Evolutionary conservation across 2,797 vertebrate species (phyloP).

Genomic region (Caiman crocodilus): DNA sequence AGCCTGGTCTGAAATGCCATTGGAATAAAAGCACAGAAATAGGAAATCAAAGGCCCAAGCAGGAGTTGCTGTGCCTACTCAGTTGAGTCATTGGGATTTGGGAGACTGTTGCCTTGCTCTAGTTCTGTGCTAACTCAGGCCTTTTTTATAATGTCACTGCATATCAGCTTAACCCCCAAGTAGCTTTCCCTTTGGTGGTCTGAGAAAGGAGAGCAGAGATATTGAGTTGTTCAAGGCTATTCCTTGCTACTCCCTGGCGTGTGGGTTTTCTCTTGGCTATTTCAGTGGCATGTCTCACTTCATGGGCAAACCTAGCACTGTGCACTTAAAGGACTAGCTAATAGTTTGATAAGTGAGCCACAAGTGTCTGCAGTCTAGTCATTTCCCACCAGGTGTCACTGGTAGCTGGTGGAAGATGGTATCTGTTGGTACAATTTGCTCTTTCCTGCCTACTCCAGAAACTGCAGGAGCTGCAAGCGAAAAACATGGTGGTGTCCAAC

Average conservation of each 20-base stretch:
- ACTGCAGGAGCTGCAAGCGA: slow-evolving; percentile 72
- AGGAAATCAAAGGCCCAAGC: no score
- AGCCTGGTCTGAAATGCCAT: not conserved
- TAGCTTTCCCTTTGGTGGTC: not conserved
- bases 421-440: not conserved
- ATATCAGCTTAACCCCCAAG: not conserved
- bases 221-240: not conserved
- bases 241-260: not conserved
- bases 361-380: not conserved
- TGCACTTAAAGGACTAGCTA: not conserved
- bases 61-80: not conserved
- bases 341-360: not conserved
- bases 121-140: not conserved
- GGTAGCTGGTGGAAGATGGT: not conserved
- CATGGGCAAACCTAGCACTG: not conserved
- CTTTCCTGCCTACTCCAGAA: slow-evolving; percentile 66
- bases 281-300: not conserved
- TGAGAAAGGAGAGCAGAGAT: not conserved
- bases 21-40: not conserved
- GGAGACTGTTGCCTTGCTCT: not conserved
- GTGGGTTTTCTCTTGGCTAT: not conserved
- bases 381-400: not conserved
- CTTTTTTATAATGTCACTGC: not conserved
- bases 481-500: slow-evolving; percentile 30
- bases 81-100: not conserved